Base-by-base conservation (phyloP, 1,140 invertebrate genomes). In the Ephestia elutella region DNA sequence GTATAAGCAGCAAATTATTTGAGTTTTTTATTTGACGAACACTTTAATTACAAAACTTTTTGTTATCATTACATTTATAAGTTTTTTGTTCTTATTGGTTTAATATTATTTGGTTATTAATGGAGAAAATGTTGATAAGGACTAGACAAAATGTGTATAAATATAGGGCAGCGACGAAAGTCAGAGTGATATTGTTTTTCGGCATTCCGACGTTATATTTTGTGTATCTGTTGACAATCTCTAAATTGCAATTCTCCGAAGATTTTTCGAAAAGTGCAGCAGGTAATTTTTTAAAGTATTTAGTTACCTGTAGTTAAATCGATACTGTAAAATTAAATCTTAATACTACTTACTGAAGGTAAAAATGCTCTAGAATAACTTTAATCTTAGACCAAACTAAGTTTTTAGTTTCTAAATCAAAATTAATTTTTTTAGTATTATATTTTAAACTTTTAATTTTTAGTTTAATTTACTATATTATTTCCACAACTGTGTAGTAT, bases 11-110 rank as follows among this genome's bases (percentile, higher is more conserved):
- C 55, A 67, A 84, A 75, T 70, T 83, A 66, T 84, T 75, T 56
- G 83, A 86, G 59, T 84, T 83, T 58, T 86, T 83, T 44, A 86
- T 84, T 86, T 86, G 81, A 86, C 80, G 51, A 71, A 76, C 49
- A 60, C 35, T 62, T 19, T 49, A 49, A 49, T 49, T 30, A n/a
- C 15, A 59, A 53, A 18, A 49, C 18, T 54, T n/a, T 49, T 50
- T 21, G 51, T 15, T 59, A 28, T 54, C 53, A 17, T 58, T 44
- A 54, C 38, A 50, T 48, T 57, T 61, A 57, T 60, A 11, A 32
- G 28, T 7, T 55, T 68, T 49, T 71, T 25, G 21, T 25, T 68
- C 61, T 70, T 57, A 68, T 48, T 58, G 54, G 38, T 57, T 54
- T 62, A 62, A 62, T 56, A 56, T 65, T 54, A 49, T 59, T 65